A percentile compares a stretch with the other conserved stretches of the same genome.
Evolutionary conservation across 1,140 invertebrate genomes (phyloP).

Genomic region (Wasmannia auropunctata): DNA sequence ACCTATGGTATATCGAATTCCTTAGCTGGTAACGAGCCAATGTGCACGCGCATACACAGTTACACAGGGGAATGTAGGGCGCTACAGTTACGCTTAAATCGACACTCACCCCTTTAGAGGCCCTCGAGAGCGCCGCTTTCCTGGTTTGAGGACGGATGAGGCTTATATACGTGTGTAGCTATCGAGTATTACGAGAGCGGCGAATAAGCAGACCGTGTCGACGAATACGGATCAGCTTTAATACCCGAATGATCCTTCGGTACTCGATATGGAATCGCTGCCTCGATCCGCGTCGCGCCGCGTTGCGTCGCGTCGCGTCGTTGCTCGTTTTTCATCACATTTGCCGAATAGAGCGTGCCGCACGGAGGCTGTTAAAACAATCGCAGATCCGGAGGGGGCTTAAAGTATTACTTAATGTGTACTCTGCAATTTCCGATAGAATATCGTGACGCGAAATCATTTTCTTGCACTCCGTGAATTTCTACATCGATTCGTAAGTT

Average conservation of each 20-base stretch:
- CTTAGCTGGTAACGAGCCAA: constrained; percentile 54
- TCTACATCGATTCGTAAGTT: background rate
- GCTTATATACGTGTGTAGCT: constrained; percentile 21
- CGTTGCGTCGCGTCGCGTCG: background rate
- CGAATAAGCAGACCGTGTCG: constrained; percentile 54
- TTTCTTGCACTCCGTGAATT: background rate
- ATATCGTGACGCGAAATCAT: constrained; percentile 25
- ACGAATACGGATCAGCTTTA: constrained; percentile 60
- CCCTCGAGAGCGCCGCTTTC: constrained; percentile 42
- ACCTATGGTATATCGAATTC: constrained; percentile 34
- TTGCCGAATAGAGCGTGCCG: constrained; percentile 38
- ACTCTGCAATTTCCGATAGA: constrained; percentile 35
- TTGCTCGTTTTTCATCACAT: constrained; percentile 50
- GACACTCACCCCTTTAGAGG: constrained; percentile 57
- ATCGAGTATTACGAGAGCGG: constrained; percentile 44
- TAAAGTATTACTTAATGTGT: constrained; percentile 59
- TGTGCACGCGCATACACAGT: constrained; percentile 9
- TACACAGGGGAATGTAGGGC: constrained; percentile 33
- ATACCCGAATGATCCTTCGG: constrained; percentile 61
- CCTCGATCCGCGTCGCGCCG: constrained; percentile 10
- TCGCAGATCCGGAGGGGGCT: constrained; percentile 28
- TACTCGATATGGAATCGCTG: constrained; percentile 55
- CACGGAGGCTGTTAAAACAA: constrained; percentile 42
- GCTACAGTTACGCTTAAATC: constrained; percentile 59
- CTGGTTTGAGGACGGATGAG: constrained; percentile 53